A percentile compares a stretch with the other conserved stretches of the same genome.
Evolutionary conservation across 2,797 vertebrate species (phyloP).

Genomic region (Caiman crocodilus): DNA sequence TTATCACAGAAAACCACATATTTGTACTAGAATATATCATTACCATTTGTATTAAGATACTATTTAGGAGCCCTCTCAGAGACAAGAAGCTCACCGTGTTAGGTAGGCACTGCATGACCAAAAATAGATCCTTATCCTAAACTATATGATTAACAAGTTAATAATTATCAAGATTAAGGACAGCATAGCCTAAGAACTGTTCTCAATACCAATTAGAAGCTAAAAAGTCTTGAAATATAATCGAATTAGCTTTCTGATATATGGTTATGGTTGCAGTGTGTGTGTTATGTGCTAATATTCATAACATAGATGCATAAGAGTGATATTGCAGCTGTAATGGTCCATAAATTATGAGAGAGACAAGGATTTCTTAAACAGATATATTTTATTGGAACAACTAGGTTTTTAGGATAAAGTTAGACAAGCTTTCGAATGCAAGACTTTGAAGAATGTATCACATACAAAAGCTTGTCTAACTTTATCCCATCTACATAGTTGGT

Average conservation of each 20-base stretch:
- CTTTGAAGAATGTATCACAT: too few relatives aligned
- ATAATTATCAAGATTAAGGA: not conserved
- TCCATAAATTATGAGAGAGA: too few relatives aligned
- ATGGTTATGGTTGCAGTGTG: accelerated
- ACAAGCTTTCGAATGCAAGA: too few relatives aligned
- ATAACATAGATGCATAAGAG: too few relatives aligned
- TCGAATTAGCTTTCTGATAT: not conserved
- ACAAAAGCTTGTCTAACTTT: too few relatives aligned
- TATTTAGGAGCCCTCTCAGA: not conserved
- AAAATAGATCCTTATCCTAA: not conserved
- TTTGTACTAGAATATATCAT: too few relatives aligned
- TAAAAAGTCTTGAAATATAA: conserved; percentile 8
- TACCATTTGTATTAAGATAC: not conserved
- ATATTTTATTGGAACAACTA: too few relatives aligned
- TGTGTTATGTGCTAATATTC: not conserved
- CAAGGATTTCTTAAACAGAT: too few relatives aligned
- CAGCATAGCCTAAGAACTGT: not conserved
- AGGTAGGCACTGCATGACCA: not conserved
- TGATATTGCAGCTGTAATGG: too few relatives aligned
- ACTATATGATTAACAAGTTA: too few relatives aligned
- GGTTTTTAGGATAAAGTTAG: too few relatives aligned
- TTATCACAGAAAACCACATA: not conserved
- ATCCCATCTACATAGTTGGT: too few relatives aligned
- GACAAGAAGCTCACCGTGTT: not conserved
- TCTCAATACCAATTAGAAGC: not conserved